Evolutionary conservation across 2,888 invertebrate genomes (phyloP).

Genomic region (Neocrepidodera transversa): DNA sequence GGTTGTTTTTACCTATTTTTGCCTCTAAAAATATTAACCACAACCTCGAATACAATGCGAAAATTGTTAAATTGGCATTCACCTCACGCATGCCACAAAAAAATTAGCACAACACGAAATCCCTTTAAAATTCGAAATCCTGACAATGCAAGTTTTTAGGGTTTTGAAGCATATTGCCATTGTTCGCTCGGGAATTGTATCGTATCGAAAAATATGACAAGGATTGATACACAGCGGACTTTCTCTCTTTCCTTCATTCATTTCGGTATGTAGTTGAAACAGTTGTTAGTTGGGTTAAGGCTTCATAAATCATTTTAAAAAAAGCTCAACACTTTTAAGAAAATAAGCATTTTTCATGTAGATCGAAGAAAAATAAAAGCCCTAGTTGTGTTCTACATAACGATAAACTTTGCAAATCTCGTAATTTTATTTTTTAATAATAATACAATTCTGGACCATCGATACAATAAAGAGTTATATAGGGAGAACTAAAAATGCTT

Average conservation of each 20-base stretch:
- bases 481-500: too few relatives aligned
- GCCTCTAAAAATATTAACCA: too few relatives aligned
- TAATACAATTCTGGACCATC: too few relatives aligned
- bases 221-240: neutral
- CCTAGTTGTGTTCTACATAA: too few relatives aligned
- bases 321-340: neutral
- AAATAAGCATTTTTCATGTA: neutral
- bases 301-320: constrained; percentile 1
- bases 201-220: constrained; percentile 4
- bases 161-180: constrained; percentile 1
- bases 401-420: too few relatives aligned
- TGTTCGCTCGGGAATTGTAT: constrained; percentile 8
- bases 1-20: too few relatives aligned
- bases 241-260: neutral
- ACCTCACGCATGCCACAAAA: neutral
- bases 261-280: neutral
- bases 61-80: neutral
- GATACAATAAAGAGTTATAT: too few relatives aligned
- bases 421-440: too few relatives aligned
- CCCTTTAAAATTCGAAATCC: neutral
- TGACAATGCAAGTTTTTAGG: neutral
- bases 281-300: neutral
- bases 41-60: neutral
- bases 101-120: neutral
- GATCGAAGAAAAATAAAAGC: too few relatives aligned